phyloP scores from a whole-genome alignment of 1,140 invertebrate genomes.

The Helicoverpa armigera region DNA sequence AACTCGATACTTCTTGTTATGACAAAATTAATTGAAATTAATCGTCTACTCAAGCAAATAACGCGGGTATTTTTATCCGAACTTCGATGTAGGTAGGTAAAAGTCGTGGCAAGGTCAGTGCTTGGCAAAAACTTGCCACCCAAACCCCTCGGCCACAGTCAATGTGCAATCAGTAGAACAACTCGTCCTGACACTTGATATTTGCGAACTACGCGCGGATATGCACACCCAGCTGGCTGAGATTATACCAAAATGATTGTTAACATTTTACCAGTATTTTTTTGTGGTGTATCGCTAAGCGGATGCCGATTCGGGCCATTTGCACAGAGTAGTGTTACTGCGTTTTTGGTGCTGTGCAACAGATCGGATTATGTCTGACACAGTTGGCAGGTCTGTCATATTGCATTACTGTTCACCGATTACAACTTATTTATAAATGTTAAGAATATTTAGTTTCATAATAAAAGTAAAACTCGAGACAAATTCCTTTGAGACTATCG shows the following conservation, averaged over 20 bases:
- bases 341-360: background rate
- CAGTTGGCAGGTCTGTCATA: constrained; percentile 52
- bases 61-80: constrained; percentile 46
- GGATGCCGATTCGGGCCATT: constrained; percentile 14
- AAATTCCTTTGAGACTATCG: constrained; percentile 17
- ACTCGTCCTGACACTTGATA: constrained; percentile 13
- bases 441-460: constrained; percentile 52
- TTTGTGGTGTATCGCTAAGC: background rate
- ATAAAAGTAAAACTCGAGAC: constrained; percentile 37
- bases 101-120: constrained; percentile 56
- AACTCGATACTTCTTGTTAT: constrained; percentile 45
- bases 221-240: background rate
- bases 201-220: background rate
- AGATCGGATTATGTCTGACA: constrained; percentile 38
- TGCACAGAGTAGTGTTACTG: constrained; percentile 41
- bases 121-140: constrained; percentile 50
- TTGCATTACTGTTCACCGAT: constrained; percentile 48
- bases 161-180: constrained; percentile 21
- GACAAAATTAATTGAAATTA: constrained; percentile 51
- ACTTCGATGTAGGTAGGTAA: constrained; percentile 55
- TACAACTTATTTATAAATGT: constrained; percentile 51
- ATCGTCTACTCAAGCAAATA: constrained; percentile 49
- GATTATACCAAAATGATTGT: background rate
- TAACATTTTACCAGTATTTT: background rate
- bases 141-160: constrained; percentile 29